Evolutionary conservation across 1,140 invertebrate genomes (phyloP), one percentile per base, ranked within the genome.

Genomic region (Tenebrio molitor): DNA sequence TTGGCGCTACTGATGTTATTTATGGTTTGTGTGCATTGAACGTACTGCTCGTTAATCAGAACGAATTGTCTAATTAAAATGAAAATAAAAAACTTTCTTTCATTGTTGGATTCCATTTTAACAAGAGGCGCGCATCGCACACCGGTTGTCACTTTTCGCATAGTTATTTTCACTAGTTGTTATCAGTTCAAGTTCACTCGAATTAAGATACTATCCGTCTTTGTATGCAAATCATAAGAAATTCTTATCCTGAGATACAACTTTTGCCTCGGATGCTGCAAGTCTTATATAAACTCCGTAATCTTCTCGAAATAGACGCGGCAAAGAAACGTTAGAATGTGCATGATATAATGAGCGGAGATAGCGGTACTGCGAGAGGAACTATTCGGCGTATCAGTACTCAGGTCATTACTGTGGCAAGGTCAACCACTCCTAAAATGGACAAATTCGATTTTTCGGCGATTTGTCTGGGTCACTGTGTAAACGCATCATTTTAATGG

Each of bases 41-140:
- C 58, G 58, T 16, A 50, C 2, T 33, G 58, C 15, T 16, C 34
- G 33, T 19, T 65, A 65, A 65, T 65, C 39, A 42, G 62, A 65
- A 39, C 62, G 25, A 39, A 65, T 65, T 65, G 1, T 36, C 25
- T 64, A 64, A 64, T 64, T 64, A 64, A 34, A 64, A 64, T 64
- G 58, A 64, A 64, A 64, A 64, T 64, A 34, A 65, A 65, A 65
- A 65, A 65, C 62, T 65, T 65, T 65, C 62, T 65, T 29, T 65
- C 62, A 65, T 65, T 65, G 62, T 65, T 58, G 1, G 14, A 17
- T 7, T 29, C 8, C 36, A 12, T n/a, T 2, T 2, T 39, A 2
- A 17, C 50, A 58, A 58, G 50, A 58, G 50, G 50, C 23, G 50
- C 21, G 23, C 50, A 58, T 58, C 50, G 50, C 50, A 58, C 23